Evolutionary conservation across 2,113 vertebrate species (phyloP).

Genomic region (Naja naja): DNA sequence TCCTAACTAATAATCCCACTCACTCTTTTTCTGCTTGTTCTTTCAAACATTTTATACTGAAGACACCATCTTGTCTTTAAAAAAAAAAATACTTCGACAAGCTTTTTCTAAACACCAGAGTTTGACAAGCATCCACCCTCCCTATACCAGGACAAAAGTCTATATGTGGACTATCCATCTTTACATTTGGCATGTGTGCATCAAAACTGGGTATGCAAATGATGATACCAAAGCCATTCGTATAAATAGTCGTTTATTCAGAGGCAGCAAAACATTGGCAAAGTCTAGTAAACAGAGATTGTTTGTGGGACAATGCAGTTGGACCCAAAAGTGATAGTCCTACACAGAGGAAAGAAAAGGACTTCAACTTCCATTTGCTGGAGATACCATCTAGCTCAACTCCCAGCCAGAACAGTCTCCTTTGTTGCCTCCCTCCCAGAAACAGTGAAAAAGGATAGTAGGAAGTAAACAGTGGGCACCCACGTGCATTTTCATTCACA

Average conservation of each 20-base stretch:
- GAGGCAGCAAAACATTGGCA: constrained; percentile 65
- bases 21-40: neutral
- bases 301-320: constrained; percentile 58
- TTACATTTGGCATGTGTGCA: constrained; percentile 69
- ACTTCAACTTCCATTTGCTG: neutral
- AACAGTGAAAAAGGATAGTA: constrained; percentile 19
- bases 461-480: constrained; percentile 30
- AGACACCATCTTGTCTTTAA: neutral
- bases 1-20: neutral
- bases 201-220: constrained; percentile 49
- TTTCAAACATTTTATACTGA: neutral
- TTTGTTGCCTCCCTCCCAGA: neutral
- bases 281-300: constrained; percentile 64
- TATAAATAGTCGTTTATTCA: constrained; percentile 79
- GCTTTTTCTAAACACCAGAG: neutral
- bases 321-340: constrained; percentile 62
- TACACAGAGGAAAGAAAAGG: constrained; percentile 36
- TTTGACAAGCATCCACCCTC: constrained; percentile 34
- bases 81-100: neutral
- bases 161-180: constrained; percentile 53
- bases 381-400: neutral
- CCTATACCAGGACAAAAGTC: constrained; percentile 50
- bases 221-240: constrained; percentile 70
- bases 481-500: constrained; percentile 7
- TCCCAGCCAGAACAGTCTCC: neutral